Base-by-base conservation (phyloP, 2,797 vertebrate genomes). In the Meda fulgida region DNA sequence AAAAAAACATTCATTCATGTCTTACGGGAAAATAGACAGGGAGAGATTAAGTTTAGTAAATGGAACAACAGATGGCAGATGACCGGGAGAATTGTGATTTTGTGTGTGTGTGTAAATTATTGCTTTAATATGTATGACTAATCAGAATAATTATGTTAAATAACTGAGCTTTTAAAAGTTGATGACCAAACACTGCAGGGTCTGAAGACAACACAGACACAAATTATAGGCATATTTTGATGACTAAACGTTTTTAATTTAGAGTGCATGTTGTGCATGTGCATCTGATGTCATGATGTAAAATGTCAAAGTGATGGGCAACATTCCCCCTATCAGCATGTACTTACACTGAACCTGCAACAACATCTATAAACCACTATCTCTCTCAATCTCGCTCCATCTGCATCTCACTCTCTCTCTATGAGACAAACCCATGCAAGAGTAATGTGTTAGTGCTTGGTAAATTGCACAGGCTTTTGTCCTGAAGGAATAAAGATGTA, bases 1-100 rank as follows among this genome's bases (percentile, higher is more conserved):
- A 97, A 73, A 67, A 96, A 80, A 97, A 97, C 95, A 97, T 96
- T 95, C 96, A 96, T 96, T 97, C 96, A 97, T 95, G 96, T 96
- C 97, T 96, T 96, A 96, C 95, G 96, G 97, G 96, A 96, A 97
- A 95, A 97, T 96, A 95, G 94, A 95, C 90, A 95, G 93, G 91
- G 84, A 91, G 91, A 92, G 93, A 60, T 87, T 83, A 91, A 92
- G 89, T 89, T 88, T 89, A 88, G 93, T 93, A 92, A 97, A 95
- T 96, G 96, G 96, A 94, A 95, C 96, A 96, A 97, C 92, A 94
- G 94, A 93, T 90, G 95, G 95, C 91, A 94, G 93, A 94, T 89
- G 88, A 93, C 72, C 88, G 90, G 92, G 80, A 91, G 92, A 89
- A 89, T 92, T 93, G 92, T 88, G 89, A 31, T 31, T 31, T 14